phyloP scores from a whole-genome alignment of 2,113 vertebrate species.

The Nesoenas mayeri region DNA sequence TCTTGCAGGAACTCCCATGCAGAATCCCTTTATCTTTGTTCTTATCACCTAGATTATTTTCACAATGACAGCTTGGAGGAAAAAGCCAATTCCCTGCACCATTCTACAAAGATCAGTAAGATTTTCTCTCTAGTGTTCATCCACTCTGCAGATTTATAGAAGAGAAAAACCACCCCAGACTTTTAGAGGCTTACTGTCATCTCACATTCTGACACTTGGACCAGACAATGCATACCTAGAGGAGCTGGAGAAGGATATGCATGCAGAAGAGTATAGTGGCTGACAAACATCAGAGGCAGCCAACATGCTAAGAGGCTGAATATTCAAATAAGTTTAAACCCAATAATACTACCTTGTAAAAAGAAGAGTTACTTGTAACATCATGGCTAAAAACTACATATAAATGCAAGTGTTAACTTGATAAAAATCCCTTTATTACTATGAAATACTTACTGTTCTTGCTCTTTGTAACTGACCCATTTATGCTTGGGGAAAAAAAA shows the following conservation, averaged over 20 bases:
- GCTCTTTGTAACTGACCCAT: background rate
- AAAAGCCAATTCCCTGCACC: background rate
- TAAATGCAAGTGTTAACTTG: background rate
- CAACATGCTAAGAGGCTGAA: background rate
- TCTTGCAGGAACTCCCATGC: background rate
- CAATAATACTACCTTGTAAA: background rate
- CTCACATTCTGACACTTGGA: background rate
- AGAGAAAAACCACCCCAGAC: background rate
- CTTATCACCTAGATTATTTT: background rate
- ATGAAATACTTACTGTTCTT: conserved; percentile 6
- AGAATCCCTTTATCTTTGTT: background rate
- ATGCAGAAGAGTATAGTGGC: background rate
- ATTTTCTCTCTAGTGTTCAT: background rate
- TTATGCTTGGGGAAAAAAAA: background rate
- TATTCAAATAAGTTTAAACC: background rate
- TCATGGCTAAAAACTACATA: background rate
- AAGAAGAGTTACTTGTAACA: background rate
- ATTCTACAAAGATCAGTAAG: background rate
- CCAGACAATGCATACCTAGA: background rate
- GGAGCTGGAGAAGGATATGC: background rate
- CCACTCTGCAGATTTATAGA: background rate
- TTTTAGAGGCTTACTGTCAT: background rate
- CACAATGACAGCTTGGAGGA: background rate
- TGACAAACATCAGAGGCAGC: background rate
- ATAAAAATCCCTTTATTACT: background rate